phyloP scores from a whole-genome alignment of 2,797 vertebrate species.

The Protonibea diacanthus region DNA sequence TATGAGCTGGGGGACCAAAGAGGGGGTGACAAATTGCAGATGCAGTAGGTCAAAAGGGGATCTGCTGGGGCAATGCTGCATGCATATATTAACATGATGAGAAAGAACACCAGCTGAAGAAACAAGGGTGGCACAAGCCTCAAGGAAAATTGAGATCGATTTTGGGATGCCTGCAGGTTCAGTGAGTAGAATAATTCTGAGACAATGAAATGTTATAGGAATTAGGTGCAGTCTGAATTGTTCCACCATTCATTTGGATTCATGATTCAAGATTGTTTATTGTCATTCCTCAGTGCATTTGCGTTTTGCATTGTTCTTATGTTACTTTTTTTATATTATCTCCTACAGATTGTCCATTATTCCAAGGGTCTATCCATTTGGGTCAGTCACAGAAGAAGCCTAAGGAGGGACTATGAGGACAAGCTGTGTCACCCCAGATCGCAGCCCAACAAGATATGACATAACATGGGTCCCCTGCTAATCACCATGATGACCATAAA shows the following conservation, averaged over 20 bases:
- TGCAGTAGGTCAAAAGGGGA: slow-evolving; percentile 13
- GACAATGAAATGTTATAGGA: slow-evolving; percentile 5
- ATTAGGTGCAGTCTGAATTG: neutral
- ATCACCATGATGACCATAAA: slow-evolving; percentile 67
- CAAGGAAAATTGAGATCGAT: neutral
- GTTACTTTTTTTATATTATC: slow-evolving; percentile 39
- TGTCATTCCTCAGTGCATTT: neutral
- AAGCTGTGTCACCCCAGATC: slow-evolving; percentile 54
- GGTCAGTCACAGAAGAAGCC: slow-evolving; percentile 16
- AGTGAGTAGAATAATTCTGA: slow-evolving; percentile 14
- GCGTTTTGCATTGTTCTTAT: neutral
- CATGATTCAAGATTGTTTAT: neutral
- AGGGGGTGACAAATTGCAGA: slow-evolving; percentile 26
- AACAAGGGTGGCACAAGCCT: slow-evolving; percentile 5
- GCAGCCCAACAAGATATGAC: slow-evolving; percentile 65
- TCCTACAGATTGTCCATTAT: slow-evolving; percentile 64
- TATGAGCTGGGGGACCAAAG: neutral
- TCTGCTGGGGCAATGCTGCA: slow-evolving; percentile 19
- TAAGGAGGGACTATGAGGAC: slow-evolving; percentile 71
- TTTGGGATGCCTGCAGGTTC: slow-evolving; percentile 20
- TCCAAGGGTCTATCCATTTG: slow-evolving; percentile 35
- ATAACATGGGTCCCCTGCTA: slow-evolving; percentile 75
- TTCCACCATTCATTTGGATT: slow-evolving; percentile 21
- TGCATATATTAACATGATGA: slow-evolving; percentile 36
- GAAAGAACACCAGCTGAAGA: slow-evolving; percentile 5